Evolutionary conservation across 2,888 invertebrate species (phyloP), one percentile per base, ranked within the genome.

Genomic region (Cephus pulcher): DNA sequence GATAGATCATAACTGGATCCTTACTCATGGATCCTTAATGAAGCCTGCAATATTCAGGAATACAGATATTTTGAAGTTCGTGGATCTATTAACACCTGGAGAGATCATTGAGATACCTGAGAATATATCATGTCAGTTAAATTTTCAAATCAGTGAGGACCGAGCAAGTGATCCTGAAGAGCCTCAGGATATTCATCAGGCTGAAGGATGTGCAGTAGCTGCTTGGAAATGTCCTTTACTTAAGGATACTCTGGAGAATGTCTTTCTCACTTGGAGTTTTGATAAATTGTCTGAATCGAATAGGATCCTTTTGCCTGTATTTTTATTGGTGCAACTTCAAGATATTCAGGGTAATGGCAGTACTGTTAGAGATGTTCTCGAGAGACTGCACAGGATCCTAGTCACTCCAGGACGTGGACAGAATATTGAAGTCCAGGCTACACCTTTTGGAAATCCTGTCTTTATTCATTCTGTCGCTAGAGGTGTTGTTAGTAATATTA

Each of bases 381-480:
- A 56, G 34, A 33, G 69, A 75, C 75, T 78, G 35, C 34, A 73
- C 70, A 74, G 79, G 40, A 82, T 78, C 74, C 6, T 78, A 35
- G 40, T n/a, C 35, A 78, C 75, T 69, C 82, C 85, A 40, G 73
- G 76, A n/a, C 86, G 90, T 68, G 90, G 91, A 33, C 78, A 78
- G 11, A 74, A 79, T 56, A 83, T 90, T 12, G 86, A 91, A 78
- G 83, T 91, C 3, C 85, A 87, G 35, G 89, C 90, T 30, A 91
- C 92, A 12, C 93, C 92, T 15, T 93, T 93, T 79, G 92, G 92
- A 3, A 91, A 90, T 84, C 86, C 93, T 90, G 92, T 93, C 15
- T 94, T 95, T 84, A 87, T 94, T 12, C 93, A 94, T 84, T 93
- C 94, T 9, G 92, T 93, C 69, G 93, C 94, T 0, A 88, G 92